A percentile compares a stretch with the other conserved stretches of the same genome.
These are phyloP conservation scores for Epizoanthus illoricatus DNA, from an alignment of 92 coral and sea anemone species.

Conservation along the genomic window DNA sequence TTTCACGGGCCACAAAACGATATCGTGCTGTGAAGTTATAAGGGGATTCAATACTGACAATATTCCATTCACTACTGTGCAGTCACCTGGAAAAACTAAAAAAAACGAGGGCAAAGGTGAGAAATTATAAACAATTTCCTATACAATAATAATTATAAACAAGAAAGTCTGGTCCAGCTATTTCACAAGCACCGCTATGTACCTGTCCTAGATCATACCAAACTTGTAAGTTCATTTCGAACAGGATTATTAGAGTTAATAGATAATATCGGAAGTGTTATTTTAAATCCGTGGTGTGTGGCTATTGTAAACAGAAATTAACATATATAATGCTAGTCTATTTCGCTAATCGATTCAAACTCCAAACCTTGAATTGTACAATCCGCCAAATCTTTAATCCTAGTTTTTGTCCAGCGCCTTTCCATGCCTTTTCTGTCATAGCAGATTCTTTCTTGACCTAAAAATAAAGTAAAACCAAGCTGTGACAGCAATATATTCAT, in stretches of 20 bases:
- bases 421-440: slow-evolving; percentile 79
- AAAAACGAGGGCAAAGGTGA: background rate
- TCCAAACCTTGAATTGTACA: slow-evolving; percentile 81
- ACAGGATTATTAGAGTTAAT: background rate
- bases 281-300: background rate
- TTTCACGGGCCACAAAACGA: background rate
- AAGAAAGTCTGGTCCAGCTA: background rate
- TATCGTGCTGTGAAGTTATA: background rate
- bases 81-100: background rate
- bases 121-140: background rate
- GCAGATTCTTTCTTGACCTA: slow-evolving; percentile 85
- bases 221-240: background rate
- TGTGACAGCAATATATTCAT: too few relatives aligned
- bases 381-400: slow-evolving; percentile 91
- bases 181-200: background rate
- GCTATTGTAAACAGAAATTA: background rate
- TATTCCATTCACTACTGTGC: background rate
- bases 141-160: background rate
- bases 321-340: background rate
- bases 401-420: slow-evolving; percentile 71
- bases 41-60: background rate
- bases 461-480: background rate
- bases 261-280: background rate
- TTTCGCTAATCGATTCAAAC: background rate
- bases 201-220: background rate